These are phyloP conservation scores for Drosophila siamana DNA, from an alignment of 2,888 invertebrate species.

Conservation along the genomic window DNA sequence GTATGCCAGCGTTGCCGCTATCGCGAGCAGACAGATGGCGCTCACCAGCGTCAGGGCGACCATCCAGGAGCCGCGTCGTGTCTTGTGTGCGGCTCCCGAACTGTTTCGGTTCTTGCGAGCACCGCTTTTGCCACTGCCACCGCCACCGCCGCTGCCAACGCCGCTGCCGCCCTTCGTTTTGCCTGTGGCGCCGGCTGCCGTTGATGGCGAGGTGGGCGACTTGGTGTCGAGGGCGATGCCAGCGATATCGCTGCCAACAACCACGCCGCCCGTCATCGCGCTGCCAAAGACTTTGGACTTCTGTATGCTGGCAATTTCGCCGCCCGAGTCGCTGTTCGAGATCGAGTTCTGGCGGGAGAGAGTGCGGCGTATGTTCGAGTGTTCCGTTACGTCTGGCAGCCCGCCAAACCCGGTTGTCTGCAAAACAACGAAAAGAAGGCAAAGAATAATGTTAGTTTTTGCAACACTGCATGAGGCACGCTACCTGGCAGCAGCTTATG, in stretches of 20 bases:
- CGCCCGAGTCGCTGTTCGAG: conserved; percentile 85
- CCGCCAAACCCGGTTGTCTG: conserved; percentile 85
- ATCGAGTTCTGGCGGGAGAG: conserved; percentile 85
- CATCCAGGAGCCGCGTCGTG: conserved; percentile 82
- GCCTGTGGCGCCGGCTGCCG: conserved; percentile 42
- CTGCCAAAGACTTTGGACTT: conserved; percentile 83
- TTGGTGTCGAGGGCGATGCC: conserved; percentile 74
- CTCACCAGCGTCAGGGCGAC: conserved; percentile 83
- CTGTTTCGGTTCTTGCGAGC: conserved; percentile 50
- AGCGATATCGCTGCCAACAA: conserved; percentile 72
- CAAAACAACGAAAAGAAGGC: conserved; percentile 25
- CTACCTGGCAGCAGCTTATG: conserved; percentile 46
- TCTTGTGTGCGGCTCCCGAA: conserved; percentile 62
- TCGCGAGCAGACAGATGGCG: conserved; percentile 82
- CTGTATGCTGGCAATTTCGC: conserved; percentile 84
- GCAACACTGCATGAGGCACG: conserved; percentile 9
- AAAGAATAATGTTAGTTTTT: conserved; percentile 24
- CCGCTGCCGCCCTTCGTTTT: conserved; percentile 57
- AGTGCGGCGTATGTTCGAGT: conserved; percentile 84
- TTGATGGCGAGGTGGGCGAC: conserved; percentile 68
- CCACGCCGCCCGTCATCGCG: conserved; percentile 68
- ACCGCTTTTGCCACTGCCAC: conserved; percentile 52
- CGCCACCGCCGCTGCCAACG: conserved; percentile 27
- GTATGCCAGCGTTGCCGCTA: conserved; percentile 83
- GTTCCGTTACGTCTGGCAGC: conserved; percentile 85